Evolutionary conservation across 2,113 vertebrate genomes (phyloP).

Genomic region (Podilymbus podiceps): DNA sequence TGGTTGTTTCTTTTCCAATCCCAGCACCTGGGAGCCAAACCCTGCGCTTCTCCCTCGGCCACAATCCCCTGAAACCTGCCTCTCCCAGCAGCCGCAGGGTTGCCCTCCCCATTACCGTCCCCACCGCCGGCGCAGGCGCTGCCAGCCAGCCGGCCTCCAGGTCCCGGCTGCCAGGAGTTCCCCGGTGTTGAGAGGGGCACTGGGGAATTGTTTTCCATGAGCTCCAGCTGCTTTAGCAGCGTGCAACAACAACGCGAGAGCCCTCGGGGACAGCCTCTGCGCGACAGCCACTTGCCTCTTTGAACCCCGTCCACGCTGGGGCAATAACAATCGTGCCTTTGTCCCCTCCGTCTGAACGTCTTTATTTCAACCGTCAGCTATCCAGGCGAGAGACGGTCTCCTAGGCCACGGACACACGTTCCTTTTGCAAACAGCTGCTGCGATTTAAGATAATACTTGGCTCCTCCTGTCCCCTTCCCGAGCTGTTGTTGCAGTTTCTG

Average conservation of each 20-base stretch:
- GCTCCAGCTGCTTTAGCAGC: neutral
- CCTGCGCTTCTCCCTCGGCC: neutral
- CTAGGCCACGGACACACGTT: neutral
- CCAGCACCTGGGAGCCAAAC: neutral
- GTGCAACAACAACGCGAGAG: accelerated
- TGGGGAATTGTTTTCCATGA: neutral
- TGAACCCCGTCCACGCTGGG: accelerated
- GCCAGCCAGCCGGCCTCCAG: neutral
- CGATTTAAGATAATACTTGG: accelerated
- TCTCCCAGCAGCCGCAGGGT: neutral
- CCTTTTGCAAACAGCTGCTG: neutral
- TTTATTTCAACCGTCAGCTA: neutral
- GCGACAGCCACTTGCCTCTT: neutral
- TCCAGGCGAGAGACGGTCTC: neutral
- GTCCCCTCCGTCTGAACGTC: neutral
- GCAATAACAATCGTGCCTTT: neutral
- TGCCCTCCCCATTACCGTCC: neutral
- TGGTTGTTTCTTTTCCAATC: neutral
- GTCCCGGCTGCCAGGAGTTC: neutral
- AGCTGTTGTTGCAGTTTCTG: neutral
- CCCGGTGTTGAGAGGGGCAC: accelerated
- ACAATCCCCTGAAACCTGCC: neutral
- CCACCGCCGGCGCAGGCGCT: neutral
- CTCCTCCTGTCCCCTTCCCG: neutral
- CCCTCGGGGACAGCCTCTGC: neutral